Evolutionary conservation across 2,797 vertebrate genomes (phyloP).

Genomic region (Sciurus vulgaris): DNA sequence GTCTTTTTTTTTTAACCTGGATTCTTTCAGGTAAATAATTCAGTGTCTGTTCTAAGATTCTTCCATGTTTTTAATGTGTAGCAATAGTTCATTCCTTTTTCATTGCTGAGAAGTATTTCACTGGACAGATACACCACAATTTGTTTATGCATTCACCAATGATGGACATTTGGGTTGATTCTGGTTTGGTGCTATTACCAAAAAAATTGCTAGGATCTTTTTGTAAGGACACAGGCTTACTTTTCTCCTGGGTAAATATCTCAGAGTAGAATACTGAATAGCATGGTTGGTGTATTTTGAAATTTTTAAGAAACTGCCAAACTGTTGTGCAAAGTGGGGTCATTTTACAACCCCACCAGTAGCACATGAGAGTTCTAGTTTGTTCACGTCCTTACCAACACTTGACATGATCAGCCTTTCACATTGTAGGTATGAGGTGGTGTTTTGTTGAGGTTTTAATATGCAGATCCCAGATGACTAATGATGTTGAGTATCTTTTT

Average conservation of each 20-base stretch:
- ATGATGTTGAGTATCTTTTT: neutral
- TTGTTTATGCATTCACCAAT: neutral
- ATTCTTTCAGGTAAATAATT: neutral
- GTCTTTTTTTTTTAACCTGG: neutral
- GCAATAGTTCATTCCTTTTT: neutral
- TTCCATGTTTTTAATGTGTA: neutral
- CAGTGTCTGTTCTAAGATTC: neutral
- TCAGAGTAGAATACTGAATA: neutral
- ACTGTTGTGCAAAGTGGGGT: neutral
- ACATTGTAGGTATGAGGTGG: neutral
- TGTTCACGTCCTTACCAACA: neutral
- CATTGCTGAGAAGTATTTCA: neutral
- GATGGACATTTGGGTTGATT: neutral
- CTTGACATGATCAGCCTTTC: neutral
- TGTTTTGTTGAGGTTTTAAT: constrained; percentile 9
- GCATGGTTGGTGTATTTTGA: neutral
- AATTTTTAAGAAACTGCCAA: neutral
- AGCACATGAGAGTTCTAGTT: neutral
- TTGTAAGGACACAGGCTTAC: neutral
- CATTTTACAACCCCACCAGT: neutral
- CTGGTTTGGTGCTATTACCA: neutral
- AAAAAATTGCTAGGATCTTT: neutral
- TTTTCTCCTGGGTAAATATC: neutral
- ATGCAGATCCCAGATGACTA: neutral
- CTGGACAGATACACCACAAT: neutral